Base-by-base conservation (phyloP, 2,888 invertebrate genomes). In the Tachina fera region DNA sequence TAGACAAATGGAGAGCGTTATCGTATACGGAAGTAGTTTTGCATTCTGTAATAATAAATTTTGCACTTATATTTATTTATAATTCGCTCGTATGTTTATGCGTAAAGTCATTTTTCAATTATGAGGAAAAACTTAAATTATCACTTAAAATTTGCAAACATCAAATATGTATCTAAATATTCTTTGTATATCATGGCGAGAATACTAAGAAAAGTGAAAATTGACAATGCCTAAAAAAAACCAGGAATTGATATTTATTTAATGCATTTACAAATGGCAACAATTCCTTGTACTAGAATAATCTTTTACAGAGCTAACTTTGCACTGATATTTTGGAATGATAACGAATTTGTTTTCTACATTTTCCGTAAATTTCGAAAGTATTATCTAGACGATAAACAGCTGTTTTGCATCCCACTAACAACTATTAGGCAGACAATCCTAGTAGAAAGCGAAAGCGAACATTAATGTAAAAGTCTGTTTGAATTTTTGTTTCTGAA, bases 1-100 rank as follows among this genome's bases (percentile, higher is more conserved):
- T 75, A 71, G 85, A 82, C 77, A 79, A 79, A 82, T 79, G 83
- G 83, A 79, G 83, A 83, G 86, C 75, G 86, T 83, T 86, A 79
- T 86, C 86, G 79, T 65, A 83, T 79, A 79, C 83, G 86, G 83
- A 86, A 86, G 79, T 83, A 72, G 71, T 60, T 83, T 78, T 71
- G 79, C 61, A 56, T 75, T 76, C 72, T 79, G 58, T 45, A 72
- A 61, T 81, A 71, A 65, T 56, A 72, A 49, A 83, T 83, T 72
- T 67, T 81, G 75, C 68, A 74, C 49, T 74, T 75, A 61, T 39
- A 61, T 39, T 56, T 75, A 47, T 16, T 16, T 60, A 39, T 31
- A 19, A 19, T 67, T 22, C 4, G n/a, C 22, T 67, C 56, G 53
- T 53, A 31, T 43, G 68, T 41, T 56, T 77, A 49, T 77, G 51